Evolutionary conservation across 2,888 invertebrate species (phyloP).

Genomic region (Drosophila leonis): DNA sequence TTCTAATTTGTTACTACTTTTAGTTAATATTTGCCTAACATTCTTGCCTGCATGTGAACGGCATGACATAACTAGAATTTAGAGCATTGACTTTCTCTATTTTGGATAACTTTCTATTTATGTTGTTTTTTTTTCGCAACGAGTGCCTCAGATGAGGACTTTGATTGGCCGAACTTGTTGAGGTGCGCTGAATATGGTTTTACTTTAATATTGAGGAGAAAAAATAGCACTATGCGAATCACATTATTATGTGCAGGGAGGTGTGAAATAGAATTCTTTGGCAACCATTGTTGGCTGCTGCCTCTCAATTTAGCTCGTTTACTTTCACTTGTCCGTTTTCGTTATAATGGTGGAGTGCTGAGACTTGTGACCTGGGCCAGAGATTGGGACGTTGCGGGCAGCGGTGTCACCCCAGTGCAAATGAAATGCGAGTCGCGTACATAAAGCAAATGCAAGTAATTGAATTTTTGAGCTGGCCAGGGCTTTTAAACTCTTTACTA

Average conservation of each 20-base stretch:
- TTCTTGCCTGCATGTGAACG: too few relatives aligned
- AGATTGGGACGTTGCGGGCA: slow-evolving; percentile 60
- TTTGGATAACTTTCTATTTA: too few relatives aligned
- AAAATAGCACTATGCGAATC: slow-evolving; percentile 36
- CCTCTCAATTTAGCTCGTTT: slow-evolving; percentile 27
- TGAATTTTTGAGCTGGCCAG: slow-evolving; percentile 50
- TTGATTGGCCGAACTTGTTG: background rate
- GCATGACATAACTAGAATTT: too few relatives aligned
- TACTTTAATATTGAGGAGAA: slow-evolving; percentile 5
- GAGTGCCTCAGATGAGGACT: background rate
- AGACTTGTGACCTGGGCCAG: slow-evolving; percentile 38
- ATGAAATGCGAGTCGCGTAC: slow-evolving; percentile 45
- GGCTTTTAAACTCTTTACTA: slow-evolving; percentile 67
- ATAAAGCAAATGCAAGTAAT: slow-evolving; percentile 58
- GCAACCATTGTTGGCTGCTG: slow-evolving; percentile 54
- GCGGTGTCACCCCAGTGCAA: slow-evolving; percentile 35
- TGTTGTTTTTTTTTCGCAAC: too few relatives aligned
- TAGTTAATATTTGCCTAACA: too few relatives aligned
- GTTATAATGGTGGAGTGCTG: slow-evolving; percentile 53
- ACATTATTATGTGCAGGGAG: slow-evolving; percentile 54
- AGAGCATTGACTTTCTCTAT: too few relatives aligned
- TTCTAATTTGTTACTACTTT: too few relatives aligned
- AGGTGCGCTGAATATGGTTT: background rate
- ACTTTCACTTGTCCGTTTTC: slow-evolving; percentile 57
- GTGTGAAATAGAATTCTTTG: slow-evolving; percentile 70